phyloP scores from a whole-genome alignment of 2,888 invertebrate genomes.

The Pachliopta kotzebuea region DNA sequence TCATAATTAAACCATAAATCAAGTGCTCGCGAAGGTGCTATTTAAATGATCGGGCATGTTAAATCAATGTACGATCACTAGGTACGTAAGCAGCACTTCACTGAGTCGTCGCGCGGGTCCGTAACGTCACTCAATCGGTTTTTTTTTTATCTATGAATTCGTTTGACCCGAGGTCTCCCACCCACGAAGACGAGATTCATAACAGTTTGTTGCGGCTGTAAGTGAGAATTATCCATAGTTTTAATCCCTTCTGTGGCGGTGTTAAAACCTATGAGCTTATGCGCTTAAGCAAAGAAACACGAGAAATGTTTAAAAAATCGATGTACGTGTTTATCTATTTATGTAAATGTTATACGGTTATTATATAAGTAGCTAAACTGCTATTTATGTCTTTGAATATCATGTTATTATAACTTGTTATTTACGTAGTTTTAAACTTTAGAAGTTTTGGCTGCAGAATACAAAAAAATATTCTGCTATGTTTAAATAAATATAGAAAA shows the following conservation, averaged over 20 bases:
- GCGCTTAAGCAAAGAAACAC: conserved; percentile 13
- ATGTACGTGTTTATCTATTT: not conserved
- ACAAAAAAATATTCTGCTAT: too few relatives aligned
- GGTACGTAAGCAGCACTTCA: conserved; percentile 38
- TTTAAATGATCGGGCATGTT: conserved; percentile 56
- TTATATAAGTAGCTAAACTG: too few relatives aligned
- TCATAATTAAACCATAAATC: conserved; percentile 31
- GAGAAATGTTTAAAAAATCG: not conserved
- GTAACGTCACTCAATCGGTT: conserved; percentile 51
- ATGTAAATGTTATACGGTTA: not conserved
- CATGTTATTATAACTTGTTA: too few relatives aligned
- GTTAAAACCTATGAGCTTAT: conserved; percentile 13
- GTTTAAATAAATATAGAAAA: too few relatives aligned
- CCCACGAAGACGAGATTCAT: conserved; percentile 58
- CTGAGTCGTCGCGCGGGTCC: conserved; percentile 25
- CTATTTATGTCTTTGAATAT: too few relatives aligned
- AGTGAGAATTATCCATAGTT: conserved; percentile 34
- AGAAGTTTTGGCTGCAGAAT: too few relatives aligned
- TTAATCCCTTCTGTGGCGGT: conserved; percentile 26
- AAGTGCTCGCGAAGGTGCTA: conserved; percentile 44
- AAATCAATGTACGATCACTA: conserved; percentile 59
- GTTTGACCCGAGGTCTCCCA: conserved; percentile 70
- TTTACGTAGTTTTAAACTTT: too few relatives aligned
- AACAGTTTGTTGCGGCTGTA: conserved; percentile 40
- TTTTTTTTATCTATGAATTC: conserved; percentile 71